These are phyloP conservation scores for Bujurquina vittata DNA, from an alignment of 2,113 vertebrate species.

Conservation along the genomic window DNA sequence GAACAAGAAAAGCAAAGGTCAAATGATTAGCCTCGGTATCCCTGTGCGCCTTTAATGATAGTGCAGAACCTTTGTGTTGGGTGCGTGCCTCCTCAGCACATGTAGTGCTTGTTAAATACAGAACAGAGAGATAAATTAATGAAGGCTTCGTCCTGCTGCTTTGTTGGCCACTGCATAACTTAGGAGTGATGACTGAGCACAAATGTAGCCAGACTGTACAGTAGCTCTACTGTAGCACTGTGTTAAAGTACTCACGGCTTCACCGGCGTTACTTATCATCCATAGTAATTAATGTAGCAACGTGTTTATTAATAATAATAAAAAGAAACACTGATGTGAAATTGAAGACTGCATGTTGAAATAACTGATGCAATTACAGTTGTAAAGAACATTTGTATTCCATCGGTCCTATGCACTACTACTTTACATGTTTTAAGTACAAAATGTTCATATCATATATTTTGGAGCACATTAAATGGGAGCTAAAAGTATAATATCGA, in stretches of 20 bases:
- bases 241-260: not conserved
- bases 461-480: too few species aligned
- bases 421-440: not conserved
- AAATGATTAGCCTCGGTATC: constrained; percentile 78
- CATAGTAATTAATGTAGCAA: constrained; percentile 20
- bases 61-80: constrained; percentile 77
- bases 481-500: too few species aligned
- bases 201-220: constrained; percentile 43
- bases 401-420: not conserved
- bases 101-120: constrained; percentile 76
- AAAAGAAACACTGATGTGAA: not conserved
- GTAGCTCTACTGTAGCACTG: constrained; percentile 17
- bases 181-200: constrained; percentile 72
- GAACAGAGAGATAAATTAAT: constrained; percentile 79
- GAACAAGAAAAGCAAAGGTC: constrained; percentile 79
- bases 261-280: constrained; percentile 28
- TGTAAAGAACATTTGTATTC: not conserved
- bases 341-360: not conserved
- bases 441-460: not conserved
- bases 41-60: constrained; percentile 75
- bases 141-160: constrained; percentile 71
- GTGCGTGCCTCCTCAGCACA: constrained; percentile 79
- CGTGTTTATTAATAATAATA: not conserved
- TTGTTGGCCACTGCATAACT: constrained; percentile 73
- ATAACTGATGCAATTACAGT: not conserved